Conservation (phyloP, 2,113 vertebrate species). For the Zeus faber region DNA sequence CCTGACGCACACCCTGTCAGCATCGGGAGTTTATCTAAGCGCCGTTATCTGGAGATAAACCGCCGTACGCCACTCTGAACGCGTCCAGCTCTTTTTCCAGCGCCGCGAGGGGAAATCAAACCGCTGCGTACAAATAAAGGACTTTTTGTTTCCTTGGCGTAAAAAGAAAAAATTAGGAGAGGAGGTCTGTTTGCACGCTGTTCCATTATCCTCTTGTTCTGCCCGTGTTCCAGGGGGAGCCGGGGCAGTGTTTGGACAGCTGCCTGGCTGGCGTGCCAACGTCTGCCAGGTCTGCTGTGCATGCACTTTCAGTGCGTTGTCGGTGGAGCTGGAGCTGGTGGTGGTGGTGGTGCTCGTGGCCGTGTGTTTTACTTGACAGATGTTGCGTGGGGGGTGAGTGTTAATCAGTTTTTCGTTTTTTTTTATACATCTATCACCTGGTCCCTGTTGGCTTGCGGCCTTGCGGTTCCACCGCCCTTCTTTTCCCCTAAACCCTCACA, state of each 20-base stretch:
- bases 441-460: no score
- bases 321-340: no score
- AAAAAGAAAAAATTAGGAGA: slow-evolving; percentile 19
- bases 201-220: slow-evolving; percentile 56
- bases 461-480: no score
- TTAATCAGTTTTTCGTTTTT: no score
- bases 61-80: not conserved
- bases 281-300: slow-evolving; percentile 23
- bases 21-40: not conserved
- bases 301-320: slow-evolving; percentile 1
- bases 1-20: no score
- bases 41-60: not conserved
- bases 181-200: slow-evolving; percentile 44
- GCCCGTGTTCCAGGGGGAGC: slow-evolving; percentile 28
- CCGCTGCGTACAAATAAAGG: slow-evolving; percentile 34
- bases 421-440: no score
- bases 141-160: slow-evolving; percentile 47
- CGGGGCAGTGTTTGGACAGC: slow-evolving; percentile 74
- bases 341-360: no score
- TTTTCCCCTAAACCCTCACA: no score
- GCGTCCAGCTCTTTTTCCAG: slow-evolving; percentile 3
- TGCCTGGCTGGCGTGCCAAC: slow-evolving; percentile 56
- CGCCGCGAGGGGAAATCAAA: slow-evolving; percentile 25
- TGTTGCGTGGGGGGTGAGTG: no score
- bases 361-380: no score